phyloP scores from a whole-genome alignment of 1,140 invertebrate genomes.

The Spodoptera frugiperda region DNA sequence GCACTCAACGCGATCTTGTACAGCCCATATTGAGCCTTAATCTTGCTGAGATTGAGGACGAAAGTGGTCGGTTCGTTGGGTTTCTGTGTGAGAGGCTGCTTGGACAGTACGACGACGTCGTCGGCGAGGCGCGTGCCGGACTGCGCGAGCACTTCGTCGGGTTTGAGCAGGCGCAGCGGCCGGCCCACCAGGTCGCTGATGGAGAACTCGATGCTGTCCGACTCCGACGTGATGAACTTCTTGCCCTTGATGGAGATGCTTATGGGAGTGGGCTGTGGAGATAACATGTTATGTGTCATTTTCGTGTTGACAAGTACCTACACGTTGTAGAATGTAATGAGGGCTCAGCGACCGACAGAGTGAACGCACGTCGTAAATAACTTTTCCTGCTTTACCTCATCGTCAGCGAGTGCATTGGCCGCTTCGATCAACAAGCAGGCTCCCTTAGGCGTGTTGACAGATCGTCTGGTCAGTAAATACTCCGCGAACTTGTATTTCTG shows the following conservation, averaged over 20 bases:
- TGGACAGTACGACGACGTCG: slow-evolving; percentile 91
- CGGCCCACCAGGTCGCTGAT: slow-evolving; percentile 95
- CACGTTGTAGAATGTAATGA: not conserved
- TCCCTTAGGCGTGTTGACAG: slow-evolving; percentile 94
- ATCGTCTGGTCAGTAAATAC: slow-evolving; percentile 96
- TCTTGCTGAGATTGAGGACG: slow-evolving; percentile 92
- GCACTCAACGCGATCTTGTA: slow-evolving; percentile 93
- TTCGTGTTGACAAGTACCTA: too few species aligned
- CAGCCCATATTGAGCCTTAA: slow-evolving; percentile 93
- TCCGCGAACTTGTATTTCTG: slow-evolving; percentile 96
- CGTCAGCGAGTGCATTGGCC: slow-evolving; percentile 88
- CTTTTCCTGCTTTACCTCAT: slow-evolving; percentile 65
- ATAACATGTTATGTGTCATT: slow-evolving; percentile 1
- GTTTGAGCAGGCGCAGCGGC: slow-evolving; percentile 87
- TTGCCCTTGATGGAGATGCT: slow-evolving; percentile 92
- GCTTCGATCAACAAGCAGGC: slow-evolving; percentile 93
- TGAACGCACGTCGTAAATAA: too few species aligned
- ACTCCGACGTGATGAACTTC: slow-evolving; percentile 90
- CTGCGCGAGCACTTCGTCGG: slow-evolving; percentile 90
- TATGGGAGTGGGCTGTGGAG: slow-evolving; percentile 87
- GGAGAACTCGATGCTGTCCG: slow-evolving; percentile 91
- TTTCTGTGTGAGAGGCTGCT: slow-evolving; percentile 85
- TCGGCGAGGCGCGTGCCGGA: slow-evolving; percentile 91
- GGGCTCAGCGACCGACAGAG: too few species aligned
- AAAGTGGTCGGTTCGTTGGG: slow-evolving; percentile 89